A percentile compares a stretch with the other conserved stretches of the same genome.
These are phyloP conservation scores for Bradynema listronoti DNA, from an alignment of 1,140 invertebrate genomes.

Conservation along the genomic window DNA sequence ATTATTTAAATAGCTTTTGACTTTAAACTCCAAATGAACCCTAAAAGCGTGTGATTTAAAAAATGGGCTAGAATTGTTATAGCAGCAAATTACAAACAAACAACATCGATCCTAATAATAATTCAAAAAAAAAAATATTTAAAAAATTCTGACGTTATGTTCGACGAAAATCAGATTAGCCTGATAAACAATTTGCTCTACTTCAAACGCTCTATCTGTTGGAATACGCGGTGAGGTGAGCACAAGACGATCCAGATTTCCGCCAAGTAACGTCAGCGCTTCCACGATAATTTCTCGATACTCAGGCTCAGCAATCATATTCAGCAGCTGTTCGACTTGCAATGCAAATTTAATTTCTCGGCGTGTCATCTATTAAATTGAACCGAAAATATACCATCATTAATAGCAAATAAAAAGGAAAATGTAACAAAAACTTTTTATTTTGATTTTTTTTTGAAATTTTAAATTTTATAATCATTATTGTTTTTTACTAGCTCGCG, in stretches of 20 bases:
- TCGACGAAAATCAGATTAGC: slow-evolving; percentile 89
- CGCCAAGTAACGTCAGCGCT: slow-evolving; percentile 75
- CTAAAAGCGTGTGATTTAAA: no score
- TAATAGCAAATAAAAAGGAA: no score
- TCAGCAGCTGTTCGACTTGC: slow-evolving; percentile 92
- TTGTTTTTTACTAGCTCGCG: no score
- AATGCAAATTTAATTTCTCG: slow-evolving; percentile 96
- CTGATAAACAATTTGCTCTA: slow-evolving; percentile 84
- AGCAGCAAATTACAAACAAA: no score
- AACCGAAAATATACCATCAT: no score
- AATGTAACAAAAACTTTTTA: no score
- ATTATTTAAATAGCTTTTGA: no score
- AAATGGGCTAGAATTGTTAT: no score
- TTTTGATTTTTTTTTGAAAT: no score
- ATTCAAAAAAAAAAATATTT: neutral
- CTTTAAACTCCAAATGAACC: no score
- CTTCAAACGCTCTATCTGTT: slow-evolving; percentile 76
- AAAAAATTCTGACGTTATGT: slow-evolving; percentile 73
- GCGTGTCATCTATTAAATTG: no score
- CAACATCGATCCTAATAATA: slow-evolving; percentile 34
- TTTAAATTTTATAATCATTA: no score
- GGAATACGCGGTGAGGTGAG: slow-evolving; percentile 43
- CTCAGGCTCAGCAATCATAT: slow-evolving; percentile 92
- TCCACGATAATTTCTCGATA: slow-evolving; percentile 95
- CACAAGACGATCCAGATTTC: slow-evolving; percentile 51